A percentile compares a stretch with the other conserved stretches of the same genome.
Conservation (phyloP, 2,113 vertebrate species). For the Cheilinus undulatus region DNA sequence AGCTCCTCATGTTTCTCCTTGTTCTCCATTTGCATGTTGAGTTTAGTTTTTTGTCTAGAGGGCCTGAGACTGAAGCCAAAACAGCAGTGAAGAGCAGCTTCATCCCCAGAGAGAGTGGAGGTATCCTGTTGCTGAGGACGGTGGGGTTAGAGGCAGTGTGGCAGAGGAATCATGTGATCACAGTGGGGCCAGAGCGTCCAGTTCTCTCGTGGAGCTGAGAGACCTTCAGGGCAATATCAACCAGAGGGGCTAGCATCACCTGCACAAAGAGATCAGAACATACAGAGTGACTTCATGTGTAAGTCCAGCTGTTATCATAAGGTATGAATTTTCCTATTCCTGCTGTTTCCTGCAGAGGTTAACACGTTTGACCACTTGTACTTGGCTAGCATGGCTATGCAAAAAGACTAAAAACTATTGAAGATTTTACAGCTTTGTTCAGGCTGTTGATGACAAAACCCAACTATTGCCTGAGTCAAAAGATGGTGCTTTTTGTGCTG, state of each 20-base stretch:
- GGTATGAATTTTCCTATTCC: no score
- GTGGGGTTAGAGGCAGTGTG: conserved; percentile 38
- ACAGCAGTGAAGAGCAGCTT: conserved; percentile 53
- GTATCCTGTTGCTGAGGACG: conserved; percentile 52
- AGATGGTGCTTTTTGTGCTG: no score
- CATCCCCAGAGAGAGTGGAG: conserved; percentile 39
- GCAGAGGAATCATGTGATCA: conserved; percentile 90
- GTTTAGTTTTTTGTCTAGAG: conserved; percentile 31
- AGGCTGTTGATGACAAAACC: no score
- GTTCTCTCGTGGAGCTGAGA: conserved; percentile 93
- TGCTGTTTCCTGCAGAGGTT: no score
- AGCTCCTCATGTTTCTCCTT: conserved; percentile 9
- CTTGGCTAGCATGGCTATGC: no score
- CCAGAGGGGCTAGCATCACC: conserved; percentile 96
- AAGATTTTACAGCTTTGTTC: no score
- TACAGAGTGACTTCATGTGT: background rate
- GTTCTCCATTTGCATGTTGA: background rate
- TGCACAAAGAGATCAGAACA: conserved; percentile 66
- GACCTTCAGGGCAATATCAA: conserved; percentile 93
- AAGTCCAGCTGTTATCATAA: background rate
- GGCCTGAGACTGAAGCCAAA: conserved; percentile 24
- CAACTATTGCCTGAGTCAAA: no score
- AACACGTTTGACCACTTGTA: no score
- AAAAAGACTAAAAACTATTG: no score
- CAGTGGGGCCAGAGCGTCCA: conserved; percentile 90